phyloP scores from a whole-genome alignment of 2,113 vertebrate genomes.

The Agapornis roseicollis region DNA sequence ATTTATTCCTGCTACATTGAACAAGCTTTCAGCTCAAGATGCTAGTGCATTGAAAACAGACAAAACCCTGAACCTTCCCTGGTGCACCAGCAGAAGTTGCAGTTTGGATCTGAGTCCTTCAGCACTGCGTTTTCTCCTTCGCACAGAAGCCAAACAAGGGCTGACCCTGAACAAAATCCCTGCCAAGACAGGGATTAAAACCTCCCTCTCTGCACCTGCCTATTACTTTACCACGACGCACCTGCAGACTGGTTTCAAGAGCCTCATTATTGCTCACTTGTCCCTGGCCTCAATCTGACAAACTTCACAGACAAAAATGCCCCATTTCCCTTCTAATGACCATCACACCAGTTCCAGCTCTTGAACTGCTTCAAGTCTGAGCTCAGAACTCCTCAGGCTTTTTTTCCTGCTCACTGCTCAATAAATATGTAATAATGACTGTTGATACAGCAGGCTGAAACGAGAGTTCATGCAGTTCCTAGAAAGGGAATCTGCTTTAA shows the following conservation, averaged over 20 bases:
- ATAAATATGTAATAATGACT: slow-evolving; percentile 21
- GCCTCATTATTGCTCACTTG: slow-evolving; percentile 28
- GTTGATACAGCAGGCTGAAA: slow-evolving; percentile 3
- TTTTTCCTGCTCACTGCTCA: slow-evolving; percentile 37
- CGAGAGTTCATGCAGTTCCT: slow-evolving; percentile 36
- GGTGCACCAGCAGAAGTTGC: neutral
- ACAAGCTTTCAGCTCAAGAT: neutral
- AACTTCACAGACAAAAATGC: slow-evolving; percentile 37
- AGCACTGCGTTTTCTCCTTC: neutral
- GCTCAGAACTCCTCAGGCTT: neutral
- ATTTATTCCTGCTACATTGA: neutral
- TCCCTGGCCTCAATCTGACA: slow-evolving; percentile 15
- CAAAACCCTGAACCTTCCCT: neutral
- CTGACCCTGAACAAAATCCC: neutral
- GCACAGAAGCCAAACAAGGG: neutral
- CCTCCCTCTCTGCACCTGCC: slow-evolving; percentile 24
- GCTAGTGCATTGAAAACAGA: neutral
- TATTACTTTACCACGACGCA: slow-evolving; percentile 42
- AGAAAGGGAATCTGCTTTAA: slow-evolving; percentile 22
- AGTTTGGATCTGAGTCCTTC: neutral
- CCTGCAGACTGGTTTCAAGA: slow-evolving; percentile 59
- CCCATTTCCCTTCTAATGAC: slow-evolving; percentile 47
- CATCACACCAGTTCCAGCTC: neutral
- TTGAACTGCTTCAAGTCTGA: neutral
- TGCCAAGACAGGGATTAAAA: slow-evolving; percentile 58